Base-by-base conservation (phyloP, 92 coral and sea anemone species). In the Siderastrea radians region DNA sequence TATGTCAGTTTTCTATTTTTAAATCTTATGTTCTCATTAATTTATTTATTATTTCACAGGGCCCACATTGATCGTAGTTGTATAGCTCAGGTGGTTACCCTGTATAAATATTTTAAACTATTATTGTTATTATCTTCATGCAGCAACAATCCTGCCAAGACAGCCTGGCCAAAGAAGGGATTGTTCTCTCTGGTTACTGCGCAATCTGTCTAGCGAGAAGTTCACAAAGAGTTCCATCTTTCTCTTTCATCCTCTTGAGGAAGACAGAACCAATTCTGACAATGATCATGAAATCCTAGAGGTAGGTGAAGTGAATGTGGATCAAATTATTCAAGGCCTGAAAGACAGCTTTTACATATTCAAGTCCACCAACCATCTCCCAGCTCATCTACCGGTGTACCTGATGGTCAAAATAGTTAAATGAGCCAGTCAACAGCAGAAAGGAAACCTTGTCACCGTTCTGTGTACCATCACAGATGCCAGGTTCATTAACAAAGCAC, bases 251-350 rank as follows among this genome's bases (percentile, higher is more conserved):
- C 38, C 38, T 26, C 38, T 26, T 26, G 38, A 26, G 38, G 38
- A 26, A 26, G 38, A 26, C 38, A 26, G 38, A 26, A 26, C 38
- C 38, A 26, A 26, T 26, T 26, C 52, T 38, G 85, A 86, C 78
- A 78, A 77, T 65, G 64, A 64, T 49, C 64, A 86, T 48, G 81
- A 57, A 5, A 62, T 78, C 26, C 84, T 45, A 63, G 71, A 7
- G 9, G 44, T 51, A 45, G 73, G 73, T 47, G 60, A 79, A 49
- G 54, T 79, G 8, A 79, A 64, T 79, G 62, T 52, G 1, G 84
- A 79, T 49, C 72, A 79, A 19, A 14, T 79, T 9, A 64, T 79
- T 11, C 74, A 63, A 60, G 62, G 61, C 49, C 49, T 64, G 72
- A 62, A 8, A 49, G 62, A 47, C 16, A 68, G 8, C 38, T 78